Evolutionary conservation across 2,113 vertebrate genomes (phyloP).

Genomic region (Nannospalax galili): DNA sequence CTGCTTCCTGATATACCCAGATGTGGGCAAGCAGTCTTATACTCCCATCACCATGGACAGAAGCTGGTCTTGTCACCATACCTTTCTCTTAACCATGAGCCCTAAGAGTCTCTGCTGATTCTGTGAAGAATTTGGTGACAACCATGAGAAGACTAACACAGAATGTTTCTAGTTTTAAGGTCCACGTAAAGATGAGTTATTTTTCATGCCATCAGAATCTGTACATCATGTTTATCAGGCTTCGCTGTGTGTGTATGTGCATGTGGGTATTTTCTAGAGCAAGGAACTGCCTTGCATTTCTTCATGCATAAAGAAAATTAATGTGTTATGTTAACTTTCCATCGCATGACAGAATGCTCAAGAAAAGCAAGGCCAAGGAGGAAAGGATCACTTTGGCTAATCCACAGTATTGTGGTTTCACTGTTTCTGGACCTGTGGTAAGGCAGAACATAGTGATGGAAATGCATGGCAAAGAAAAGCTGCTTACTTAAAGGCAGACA

Average conservation of each 20-base stretch:
- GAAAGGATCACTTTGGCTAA: background rate
- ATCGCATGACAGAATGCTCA: background rate
- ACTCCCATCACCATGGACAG: background rate
- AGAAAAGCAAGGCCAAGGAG: background rate
- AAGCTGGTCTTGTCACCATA: background rate
- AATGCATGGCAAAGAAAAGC: background rate
- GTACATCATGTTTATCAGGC: background rate
- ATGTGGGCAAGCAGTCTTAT: background rate
- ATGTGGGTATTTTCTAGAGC: background rate
- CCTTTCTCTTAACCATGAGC: fast-evolving
- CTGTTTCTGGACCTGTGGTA: background rate
- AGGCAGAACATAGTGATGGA: background rate
- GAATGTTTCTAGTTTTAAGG: background rate
- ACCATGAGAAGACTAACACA: background rate
- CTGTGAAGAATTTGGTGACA: background rate
- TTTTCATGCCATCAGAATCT: background rate
- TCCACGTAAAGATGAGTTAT: background rate
- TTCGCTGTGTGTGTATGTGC: background rate
- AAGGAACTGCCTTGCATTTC: background rate
- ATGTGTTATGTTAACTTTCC: background rate
- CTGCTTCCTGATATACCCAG: background rate
- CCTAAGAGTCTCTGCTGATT: background rate
- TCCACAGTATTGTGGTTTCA: background rate
- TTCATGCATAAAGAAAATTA: background rate
- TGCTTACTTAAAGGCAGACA: background rate